A percentile compares a stretch with the other conserved stretches of the same genome.
These are phyloP conservation scores for Aulostomus chinensis DNA, from an alignment of 2,797 vertebrate genomes.

Conservation along the genomic window DNA sequence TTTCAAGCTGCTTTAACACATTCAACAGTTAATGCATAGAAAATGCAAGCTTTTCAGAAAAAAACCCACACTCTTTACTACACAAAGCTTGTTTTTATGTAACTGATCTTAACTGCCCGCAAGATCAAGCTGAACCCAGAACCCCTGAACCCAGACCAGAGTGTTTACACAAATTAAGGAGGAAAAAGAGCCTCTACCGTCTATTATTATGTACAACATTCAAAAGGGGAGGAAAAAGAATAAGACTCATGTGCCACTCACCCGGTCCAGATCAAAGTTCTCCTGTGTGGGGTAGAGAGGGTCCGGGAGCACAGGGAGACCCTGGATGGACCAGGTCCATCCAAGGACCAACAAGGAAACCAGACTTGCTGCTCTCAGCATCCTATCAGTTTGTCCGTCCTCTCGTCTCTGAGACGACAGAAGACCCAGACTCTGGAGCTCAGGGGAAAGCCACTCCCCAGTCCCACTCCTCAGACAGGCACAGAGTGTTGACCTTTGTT, in stretches of 20 bases:
- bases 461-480: constrained; percentile 1
- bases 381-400: constrained; percentile 28
- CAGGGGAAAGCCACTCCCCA: neutral
- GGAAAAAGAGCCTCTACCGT: neutral
- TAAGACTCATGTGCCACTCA: constrained; percentile 58
- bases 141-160: too few species aligned
- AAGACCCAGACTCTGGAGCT: constrained; percentile 9
- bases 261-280: constrained; percentile 85
- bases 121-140: too few species aligned
- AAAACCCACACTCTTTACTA: neutral
- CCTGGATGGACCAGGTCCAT: constrained; percentile 39
- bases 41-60: neutral
- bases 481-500: constrained; percentile 33
- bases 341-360: constrained; percentile 70
- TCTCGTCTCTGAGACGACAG: constrained; percentile 8
- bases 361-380: constrained; percentile 36
- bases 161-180: too few species aligned
- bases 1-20: neutral
- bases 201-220: neutral
- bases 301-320: constrained; percentile 55
- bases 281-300: constrained; percentile 84
- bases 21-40: neutral
- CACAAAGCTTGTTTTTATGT: too few species aligned
- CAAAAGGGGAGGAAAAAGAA: neutral
- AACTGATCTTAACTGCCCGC: neutral